Evolutionary conservation across 2,797 vertebrate genomes (phyloP).

Genomic region (Agapornis canus): DNA sequence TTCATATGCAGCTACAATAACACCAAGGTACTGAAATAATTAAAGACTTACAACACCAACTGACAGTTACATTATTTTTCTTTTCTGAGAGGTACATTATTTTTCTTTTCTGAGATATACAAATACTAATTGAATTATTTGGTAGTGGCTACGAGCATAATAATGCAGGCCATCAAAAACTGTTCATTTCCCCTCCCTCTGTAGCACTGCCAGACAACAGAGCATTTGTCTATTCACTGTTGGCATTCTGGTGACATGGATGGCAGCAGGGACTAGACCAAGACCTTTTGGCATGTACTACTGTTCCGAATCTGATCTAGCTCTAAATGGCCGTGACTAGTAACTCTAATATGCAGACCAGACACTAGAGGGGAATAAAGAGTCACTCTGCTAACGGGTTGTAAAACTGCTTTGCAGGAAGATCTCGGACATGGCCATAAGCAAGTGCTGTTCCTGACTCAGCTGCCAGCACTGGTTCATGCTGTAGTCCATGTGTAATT

Average conservation of each 20-base stretch:
- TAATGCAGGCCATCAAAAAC: background rate
- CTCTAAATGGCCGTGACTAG: background rate
- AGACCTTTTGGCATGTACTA: background rate
- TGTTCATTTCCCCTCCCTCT: background rate
- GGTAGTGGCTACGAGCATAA: background rate
- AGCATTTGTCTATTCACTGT: background rate
- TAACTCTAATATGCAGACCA: background rate
- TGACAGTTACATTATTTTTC: background rate
- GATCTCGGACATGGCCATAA: background rate
- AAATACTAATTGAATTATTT: background rate
- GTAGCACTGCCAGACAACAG: background rate
- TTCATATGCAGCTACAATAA: background rate
- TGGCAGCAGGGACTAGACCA: background rate
- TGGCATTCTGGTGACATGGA: background rate
- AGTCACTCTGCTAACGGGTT: background rate
- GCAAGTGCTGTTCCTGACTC: background rate
- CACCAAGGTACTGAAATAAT: background rate
- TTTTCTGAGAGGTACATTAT: background rate
- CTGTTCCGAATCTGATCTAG: background rate
- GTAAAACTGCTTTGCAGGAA: background rate
- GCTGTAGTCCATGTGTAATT: background rate
- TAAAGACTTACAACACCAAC: background rate
- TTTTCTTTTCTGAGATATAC: background rate
- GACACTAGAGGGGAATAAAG: slow-evolving; percentile 65
- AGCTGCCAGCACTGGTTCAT: background rate